These are phyloP conservation scores for Octodon degus DNA, from an alignment of 2,113 vertebrate species.

Conservation along the genomic window DNA sequence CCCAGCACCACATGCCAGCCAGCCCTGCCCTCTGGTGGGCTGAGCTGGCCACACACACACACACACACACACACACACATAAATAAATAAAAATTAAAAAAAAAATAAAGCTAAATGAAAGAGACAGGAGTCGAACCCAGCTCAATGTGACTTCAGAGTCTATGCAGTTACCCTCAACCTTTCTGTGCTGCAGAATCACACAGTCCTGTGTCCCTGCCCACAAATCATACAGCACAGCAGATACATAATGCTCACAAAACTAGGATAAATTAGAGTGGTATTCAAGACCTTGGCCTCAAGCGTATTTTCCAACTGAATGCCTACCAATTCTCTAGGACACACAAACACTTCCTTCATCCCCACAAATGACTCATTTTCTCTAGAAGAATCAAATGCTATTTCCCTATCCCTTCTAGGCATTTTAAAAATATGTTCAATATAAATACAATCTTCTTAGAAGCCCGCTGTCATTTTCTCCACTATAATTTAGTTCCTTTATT, in stretches of 20 bases:
- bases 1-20: no score
- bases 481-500: not conserved
- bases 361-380: not conserved
- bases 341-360: not conserved
- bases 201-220: not conserved
- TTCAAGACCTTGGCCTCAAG: not conserved
- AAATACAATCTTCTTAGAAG: constrained; percentile 2
- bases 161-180: not conserved
- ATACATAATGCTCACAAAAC: not conserved
- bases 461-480: not conserved
- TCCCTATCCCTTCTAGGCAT: not conserved
- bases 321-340: not conserved
- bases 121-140: not conserved
- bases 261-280: not conserved
- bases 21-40: no score
- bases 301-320: not conserved
- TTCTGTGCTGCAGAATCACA: not conserved
- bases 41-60: no score
- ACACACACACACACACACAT: no score
- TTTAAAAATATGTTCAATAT: not conserved
- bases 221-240: not conserved
- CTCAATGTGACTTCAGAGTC: not conserved
- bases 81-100: no score
- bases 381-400: not conserved
- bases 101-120: not conserved